Base-by-base conservation (phyloP, 1,140 invertebrate species). In the Melitaea cinxia region DNA sequence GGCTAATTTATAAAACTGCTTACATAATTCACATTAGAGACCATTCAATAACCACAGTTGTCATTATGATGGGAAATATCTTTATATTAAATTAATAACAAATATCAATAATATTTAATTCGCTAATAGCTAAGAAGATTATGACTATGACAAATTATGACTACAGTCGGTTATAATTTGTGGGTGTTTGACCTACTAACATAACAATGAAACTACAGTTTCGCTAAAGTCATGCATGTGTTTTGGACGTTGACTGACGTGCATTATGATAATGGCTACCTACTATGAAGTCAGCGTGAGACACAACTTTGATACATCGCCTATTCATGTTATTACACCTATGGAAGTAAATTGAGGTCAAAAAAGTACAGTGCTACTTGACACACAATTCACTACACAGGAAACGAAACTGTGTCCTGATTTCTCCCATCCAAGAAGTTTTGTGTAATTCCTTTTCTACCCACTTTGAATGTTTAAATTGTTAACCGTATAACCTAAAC, bases 181-280 rank as follows among this genome's bases (percentile, higher is more conserved):
- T 10, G 10, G 47, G 19, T 12, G 49, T 57, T 52, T 65, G 62
- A 57, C 62, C 62, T 50, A 65, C 45, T 49, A 19, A 17, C 15
- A 21, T 23, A 52, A 63, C 35, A 57, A 65, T 65, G 45, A 49
- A 42, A 49, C 30, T 42, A n/a, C 47, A 23, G 52, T 57, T 57
- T 64, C 39, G 49, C 39, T 53, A 57, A 57, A 58, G 21, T 52
- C 47, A 65, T 65, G 54, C 62, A 65, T 39, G 39, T 49, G 57
- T 52, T 57, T 65, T 45, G 62, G 47, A 57, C 54, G n/a, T 52
- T 47, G 30, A 39, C 52, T 39, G 53, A 23, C 60, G 62, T 47
- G 54, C 54, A 57, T 50, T 56, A 64, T 56, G 28, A 56, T 57
- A 57, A 57, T 65, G 54, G n/a, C 14, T 57, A 28, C 37, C 37